Percentiles rank a stretch among this genome's conserved stretches.
These are phyloP conservation scores for Myiopsitta monachus DNA, from an alignment of 2,113 vertebrate species.

Conservation along the genomic window DNA sequence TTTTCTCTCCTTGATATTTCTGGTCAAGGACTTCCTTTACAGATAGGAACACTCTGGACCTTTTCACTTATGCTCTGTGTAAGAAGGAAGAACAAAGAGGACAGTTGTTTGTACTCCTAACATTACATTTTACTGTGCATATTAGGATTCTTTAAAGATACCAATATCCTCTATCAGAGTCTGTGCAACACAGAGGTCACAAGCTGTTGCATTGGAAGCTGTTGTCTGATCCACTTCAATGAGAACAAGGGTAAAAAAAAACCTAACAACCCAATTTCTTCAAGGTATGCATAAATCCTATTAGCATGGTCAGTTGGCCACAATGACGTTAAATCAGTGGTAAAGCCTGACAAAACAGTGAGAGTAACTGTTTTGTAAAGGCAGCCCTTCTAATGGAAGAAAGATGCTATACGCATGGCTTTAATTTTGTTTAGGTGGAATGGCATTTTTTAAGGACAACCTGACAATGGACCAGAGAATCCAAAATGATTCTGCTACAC, in stretches of 20 bases:
- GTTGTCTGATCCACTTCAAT: background rate
- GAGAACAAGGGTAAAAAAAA: background rate
- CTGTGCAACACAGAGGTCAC: background rate
- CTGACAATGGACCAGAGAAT: background rate
- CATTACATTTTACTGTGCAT: background rate
- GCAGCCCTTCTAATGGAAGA: background rate
- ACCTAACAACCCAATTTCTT: background rate
- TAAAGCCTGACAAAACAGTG: background rate
- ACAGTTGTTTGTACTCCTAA: background rate
- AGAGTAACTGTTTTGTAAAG: background rate
- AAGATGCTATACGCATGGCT: background rate
- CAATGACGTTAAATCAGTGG: background rate
- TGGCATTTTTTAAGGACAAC: background rate
- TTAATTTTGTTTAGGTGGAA: background rate
- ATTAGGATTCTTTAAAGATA: background rate
- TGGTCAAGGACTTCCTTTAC: background rate
- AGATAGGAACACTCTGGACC: background rate
- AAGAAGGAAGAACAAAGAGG: background rate
- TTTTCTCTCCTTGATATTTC: background rate
- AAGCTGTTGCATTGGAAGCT: background rate
- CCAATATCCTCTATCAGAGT: background rate
- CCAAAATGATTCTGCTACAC: background rate
- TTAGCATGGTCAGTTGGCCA: background rate
- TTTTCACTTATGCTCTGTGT: background rate
- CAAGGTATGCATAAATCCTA: background rate